Evolutionary conservation across 2,113 vertebrate species (phyloP).

Genomic region (Indicator maculatus): DNA sequence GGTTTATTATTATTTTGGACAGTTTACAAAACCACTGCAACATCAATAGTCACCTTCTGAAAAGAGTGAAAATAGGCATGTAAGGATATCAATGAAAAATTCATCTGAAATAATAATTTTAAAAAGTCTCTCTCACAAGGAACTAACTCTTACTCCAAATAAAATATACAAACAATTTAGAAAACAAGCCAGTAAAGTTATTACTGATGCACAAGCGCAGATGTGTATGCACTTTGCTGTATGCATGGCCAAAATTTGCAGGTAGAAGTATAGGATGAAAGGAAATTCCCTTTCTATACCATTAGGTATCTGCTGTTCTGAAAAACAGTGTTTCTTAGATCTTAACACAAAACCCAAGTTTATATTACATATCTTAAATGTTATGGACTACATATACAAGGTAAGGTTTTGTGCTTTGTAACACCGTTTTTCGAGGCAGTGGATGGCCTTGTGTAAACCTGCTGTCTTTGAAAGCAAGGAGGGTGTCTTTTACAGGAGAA

Average conservation of each 20-base stretch:
- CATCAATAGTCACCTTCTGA: neutral
- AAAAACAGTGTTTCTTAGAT: neutral
- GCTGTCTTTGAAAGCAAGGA: neutral
- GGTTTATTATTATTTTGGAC: conserved; percentile 11
- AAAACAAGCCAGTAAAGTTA: neutral
- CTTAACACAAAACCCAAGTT: neutral
- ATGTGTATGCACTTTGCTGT: neutral
- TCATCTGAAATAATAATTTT: neutral
- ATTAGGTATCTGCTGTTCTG: neutral
- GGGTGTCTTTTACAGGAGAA: neutral
- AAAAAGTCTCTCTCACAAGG: neutral
- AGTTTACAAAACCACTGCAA: conserved; percentile 15
- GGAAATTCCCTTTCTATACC: neutral
- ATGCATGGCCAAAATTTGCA: neutral
- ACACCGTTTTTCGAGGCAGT: neutral
- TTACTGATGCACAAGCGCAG: neutral
- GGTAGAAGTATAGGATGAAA: neutral
- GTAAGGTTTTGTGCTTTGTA: neutral
- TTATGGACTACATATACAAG: neutral
- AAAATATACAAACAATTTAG: neutral
- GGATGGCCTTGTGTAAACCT: neutral
- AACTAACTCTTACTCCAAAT: neutral
- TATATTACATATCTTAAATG: neutral
- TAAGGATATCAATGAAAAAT: neutral
- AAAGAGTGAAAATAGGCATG: neutral